Evolutionary conservation across 2,113 vertebrate species (phyloP).

Genomic region (Anguilla japonica): DNA sequence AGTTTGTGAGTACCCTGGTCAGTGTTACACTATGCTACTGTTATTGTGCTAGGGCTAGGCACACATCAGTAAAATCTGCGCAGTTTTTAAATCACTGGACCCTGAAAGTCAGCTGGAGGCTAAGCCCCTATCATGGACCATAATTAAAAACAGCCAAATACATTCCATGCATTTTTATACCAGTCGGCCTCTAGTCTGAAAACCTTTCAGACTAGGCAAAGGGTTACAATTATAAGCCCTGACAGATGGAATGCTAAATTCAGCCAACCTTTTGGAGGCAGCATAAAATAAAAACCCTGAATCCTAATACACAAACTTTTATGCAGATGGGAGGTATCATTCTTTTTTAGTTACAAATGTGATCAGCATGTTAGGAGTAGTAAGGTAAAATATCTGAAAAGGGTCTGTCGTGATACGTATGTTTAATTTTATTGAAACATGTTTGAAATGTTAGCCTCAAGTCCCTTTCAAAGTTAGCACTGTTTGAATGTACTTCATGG

Average conservation of each 20-base stretch:
- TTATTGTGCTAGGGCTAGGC: neutral
- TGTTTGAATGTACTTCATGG: no score
- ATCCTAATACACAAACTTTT: conserved; percentile 34
- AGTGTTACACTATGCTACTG: neutral
- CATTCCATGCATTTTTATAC: conserved; percentile 28
- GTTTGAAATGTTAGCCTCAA: no score
- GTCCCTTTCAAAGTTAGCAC: no score
- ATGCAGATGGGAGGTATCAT: no score
- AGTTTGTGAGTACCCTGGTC: neutral
- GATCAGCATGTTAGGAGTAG: no score
- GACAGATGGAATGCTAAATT: conserved; percentile 64
- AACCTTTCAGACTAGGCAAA: conserved; percentile 53
- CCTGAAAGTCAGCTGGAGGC: neutral
- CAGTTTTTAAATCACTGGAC: neutral
- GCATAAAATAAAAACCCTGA: conserved; percentile 35
- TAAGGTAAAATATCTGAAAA: no score
- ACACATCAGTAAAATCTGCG: neutral
- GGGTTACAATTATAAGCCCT: conserved; percentile 50
- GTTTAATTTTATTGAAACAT: no score
- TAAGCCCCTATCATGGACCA: neutral
- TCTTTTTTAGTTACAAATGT: no score
- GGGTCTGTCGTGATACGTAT: no score
- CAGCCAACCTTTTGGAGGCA: conserved; percentile 56
- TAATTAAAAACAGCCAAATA: conserved; percentile 24
- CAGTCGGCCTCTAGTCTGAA: conserved; percentile 48